Percentiles rank a stretch among this genome's conserved stretches.
phyloP scores from a whole-genome alignment of 2,888 invertebrate genomes.

The Drosophila eohydei region DNA sequence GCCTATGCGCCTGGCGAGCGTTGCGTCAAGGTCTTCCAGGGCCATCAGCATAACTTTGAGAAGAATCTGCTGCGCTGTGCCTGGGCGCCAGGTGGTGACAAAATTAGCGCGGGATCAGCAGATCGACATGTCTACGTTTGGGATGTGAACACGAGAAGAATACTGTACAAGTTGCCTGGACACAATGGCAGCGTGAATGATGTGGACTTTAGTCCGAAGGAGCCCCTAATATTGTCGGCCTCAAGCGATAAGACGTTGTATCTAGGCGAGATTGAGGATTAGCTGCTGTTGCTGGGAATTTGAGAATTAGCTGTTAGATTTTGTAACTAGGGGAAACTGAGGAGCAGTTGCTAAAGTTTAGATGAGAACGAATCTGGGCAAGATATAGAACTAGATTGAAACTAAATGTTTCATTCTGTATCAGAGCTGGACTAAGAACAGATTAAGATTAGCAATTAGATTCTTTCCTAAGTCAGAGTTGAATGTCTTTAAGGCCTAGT shows the following conservation, averaged over 20 bases:
- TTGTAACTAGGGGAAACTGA: neutral
- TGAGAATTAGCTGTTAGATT: neutral
- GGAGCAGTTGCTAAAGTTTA: neutral
- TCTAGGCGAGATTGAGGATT: conserved; percentile 95
- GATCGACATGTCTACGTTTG: conserved; percentile 98
- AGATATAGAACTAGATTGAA: neutral
- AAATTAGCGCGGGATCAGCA: conserved; percentile 94
- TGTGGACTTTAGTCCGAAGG: conserved; percentile 96
- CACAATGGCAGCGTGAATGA: conserved; percentile 99
- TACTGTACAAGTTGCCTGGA: conserved; percentile 98
- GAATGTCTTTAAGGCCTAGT: neutral
- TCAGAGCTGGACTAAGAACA: neutral
- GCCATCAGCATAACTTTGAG: conserved; percentile 99
- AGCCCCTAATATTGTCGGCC: conserved; percentile 96
- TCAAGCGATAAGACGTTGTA: conserved; percentile 98
- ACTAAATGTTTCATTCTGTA: neutral
- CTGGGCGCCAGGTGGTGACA: conserved; percentile 97
- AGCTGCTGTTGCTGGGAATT: neutral
- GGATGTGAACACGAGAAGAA: conserved; percentile 96
- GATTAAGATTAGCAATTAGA: neutral
- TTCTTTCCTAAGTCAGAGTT: neutral
- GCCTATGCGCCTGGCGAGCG: conserved; percentile 97
- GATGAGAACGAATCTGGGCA: neutral
- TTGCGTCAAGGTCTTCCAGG: conserved; percentile 95
- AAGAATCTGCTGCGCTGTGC: conserved; percentile 96